Conservation (phyloP, 2,113 vertebrate genomes). For the Grallaria varia region DNA sequence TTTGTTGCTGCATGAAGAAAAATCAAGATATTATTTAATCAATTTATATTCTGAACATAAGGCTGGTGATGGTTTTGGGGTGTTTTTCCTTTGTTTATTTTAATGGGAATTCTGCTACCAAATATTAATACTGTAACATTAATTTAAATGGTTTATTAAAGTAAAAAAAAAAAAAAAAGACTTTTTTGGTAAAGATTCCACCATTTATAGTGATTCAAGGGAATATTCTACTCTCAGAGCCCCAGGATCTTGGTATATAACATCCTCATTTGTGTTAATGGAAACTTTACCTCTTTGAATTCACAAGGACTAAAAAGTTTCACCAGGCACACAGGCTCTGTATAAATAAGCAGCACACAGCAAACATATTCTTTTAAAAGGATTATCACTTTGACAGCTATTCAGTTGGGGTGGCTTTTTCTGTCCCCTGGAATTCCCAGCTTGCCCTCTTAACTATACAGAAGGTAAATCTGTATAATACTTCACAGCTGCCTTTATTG, state of each 20-base stretch:
- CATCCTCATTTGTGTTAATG: neutral
- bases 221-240: conserved; percentile 1
- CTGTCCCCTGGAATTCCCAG: conserved; percentile 49
- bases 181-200: neutral
- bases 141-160: neutral
- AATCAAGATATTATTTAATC: neutral
- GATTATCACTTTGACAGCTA: conserved; percentile 63
- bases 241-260: neutral
- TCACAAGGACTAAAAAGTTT: conserved; percentile 41
- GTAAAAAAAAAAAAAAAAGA: neutral
- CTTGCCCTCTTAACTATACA: conserved; percentile 48
- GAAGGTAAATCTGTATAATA: conserved; percentile 57
- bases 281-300: conserved; percentile 39
- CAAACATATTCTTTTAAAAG: conserved; percentile 47
- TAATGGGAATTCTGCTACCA: neutral
- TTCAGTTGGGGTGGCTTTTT: conserved; percentile 48
- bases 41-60: neutral
- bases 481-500: conserved; percentile 41
- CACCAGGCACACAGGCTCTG: neutral
- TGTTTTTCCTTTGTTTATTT: neutral
- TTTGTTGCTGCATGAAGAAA: neutral
- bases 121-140: neutral
- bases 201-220: neutral
- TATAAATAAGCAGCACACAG: conserved; percentile 51
- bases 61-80: neutral